Evolutionary conservation across 2,113 vertebrate species (phyloP), one percentile per base, ranked within the genome.

Genomic region (Antennarius striatus): DNA sequence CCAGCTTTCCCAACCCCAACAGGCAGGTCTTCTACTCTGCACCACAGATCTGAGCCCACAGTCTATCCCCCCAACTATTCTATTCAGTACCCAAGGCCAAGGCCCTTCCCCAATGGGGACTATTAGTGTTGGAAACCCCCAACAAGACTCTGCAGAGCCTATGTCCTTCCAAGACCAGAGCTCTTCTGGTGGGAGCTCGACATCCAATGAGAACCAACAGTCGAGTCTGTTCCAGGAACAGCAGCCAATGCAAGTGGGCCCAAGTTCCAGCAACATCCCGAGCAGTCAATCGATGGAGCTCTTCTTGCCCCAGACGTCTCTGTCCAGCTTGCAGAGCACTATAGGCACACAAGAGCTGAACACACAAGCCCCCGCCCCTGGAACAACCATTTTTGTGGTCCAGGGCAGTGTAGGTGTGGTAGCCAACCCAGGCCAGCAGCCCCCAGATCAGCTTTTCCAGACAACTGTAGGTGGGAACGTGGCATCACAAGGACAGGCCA

Each of bases 121-220:
- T 74, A 89, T 90, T 9, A 72, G 68, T 64, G 91, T 95, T 3
- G 79, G 91, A 3, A 92, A 96, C 77, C 85, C 91, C 59, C 92
- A 90, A 57, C 92, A 94, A 76, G 96, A 98, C 22, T 90, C 96
- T 9, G 71, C 87, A 12, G 95, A 97, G 86, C 94, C 96, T 63
- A 98, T 99, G 95, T 97, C 96, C 28, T 98, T 99, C 87, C 97
- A 98, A 90, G 96, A 93, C 69, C 96, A 96, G 86, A 93, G 91
- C 51, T 87, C 95, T 0, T 91, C 94, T 55, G 92, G 93, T 61
- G 89, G 89, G 72, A 94, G 89, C 48, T 85, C 95, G 0, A 58
- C 56, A 46, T 66, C 88, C 17, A 61, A 73, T 28, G 94, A 95
- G 63, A 89, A 92, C 63, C 91, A 93, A 74, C 96, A 95, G 78